Evolutionary conservation across 23 tunicate genomes (phyloP).

Genomic region (Trididemnum nubilum): DNA sequence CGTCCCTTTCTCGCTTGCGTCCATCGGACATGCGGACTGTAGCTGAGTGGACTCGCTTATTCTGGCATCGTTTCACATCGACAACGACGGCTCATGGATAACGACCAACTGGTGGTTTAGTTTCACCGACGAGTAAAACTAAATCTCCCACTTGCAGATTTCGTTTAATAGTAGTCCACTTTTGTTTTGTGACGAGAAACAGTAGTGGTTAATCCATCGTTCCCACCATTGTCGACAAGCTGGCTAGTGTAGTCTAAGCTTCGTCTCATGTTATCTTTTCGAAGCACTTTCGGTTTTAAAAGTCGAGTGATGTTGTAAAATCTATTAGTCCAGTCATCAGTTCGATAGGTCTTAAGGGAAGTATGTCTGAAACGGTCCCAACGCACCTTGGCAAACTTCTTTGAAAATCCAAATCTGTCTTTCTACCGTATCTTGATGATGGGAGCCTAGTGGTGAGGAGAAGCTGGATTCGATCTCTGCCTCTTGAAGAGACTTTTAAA

Average conservation of each 20-base stretch:
- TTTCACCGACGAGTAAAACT: neutral
- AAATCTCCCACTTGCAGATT: neutral
- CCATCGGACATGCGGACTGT: neutral
- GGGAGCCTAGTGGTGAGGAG: neutral
- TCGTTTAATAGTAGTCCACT: neutral
- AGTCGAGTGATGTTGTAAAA: neutral
- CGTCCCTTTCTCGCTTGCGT: neutral
- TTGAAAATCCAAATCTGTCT: neutral
- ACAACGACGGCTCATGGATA: neutral
- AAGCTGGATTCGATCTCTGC: neutral
- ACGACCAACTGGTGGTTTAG: neutral
- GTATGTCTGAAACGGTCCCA: neutral
- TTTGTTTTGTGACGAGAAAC: neutral
- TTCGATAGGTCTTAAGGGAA: neutral
- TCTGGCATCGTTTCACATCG: neutral
- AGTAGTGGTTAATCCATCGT: neutral
- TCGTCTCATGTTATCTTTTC: neutral
- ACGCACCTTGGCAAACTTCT: neutral
- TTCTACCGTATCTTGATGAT: conserved; percentile 9
- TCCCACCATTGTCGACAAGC: neutral
- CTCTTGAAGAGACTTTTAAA: neutral
- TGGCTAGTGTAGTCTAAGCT: neutral
- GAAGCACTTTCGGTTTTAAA: neutral
- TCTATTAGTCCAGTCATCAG: neutral
- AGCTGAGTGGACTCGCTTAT: neutral